These are phyloP conservation scores for Ligdia adustata DNA, from an alignment of 2,888 invertebrate species.

Conservation along the genomic window DNA sequence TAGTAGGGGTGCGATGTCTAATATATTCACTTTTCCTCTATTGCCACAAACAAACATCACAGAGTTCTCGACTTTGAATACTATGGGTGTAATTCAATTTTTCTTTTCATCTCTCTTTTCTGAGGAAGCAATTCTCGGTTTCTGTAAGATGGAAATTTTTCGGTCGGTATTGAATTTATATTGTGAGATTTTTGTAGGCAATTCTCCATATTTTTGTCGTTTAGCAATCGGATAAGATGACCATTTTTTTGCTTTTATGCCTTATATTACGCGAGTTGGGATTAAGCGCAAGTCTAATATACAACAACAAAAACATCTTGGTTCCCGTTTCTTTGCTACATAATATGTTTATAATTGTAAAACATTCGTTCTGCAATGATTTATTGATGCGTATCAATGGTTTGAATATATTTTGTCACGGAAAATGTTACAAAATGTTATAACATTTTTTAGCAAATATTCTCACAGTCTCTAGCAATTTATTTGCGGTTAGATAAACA, in stretches of 20 bases:
- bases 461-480: neutral
- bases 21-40: conserved; percentile 70
- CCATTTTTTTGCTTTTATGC: too few relatives aligned
- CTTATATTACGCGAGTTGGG: too few relatives aligned
- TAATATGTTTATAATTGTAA: too few relatives aligned
- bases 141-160: conserved; percentile 37
- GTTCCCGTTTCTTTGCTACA: too few relatives aligned
- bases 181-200: conserved; percentile 15
- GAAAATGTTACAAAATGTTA: neutral
- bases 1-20: conserved; percentile 60
- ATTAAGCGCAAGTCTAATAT: too few relatives aligned
- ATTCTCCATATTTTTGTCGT: neutral
- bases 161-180: conserved; percentile 31
- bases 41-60: conserved; percentile 72
- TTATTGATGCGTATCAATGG: too few relatives aligned
- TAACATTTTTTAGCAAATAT: neutral
- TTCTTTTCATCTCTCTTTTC: conserved; percentile 56
- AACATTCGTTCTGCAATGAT: too few relatives aligned
- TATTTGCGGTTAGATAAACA: neutral
- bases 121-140: conserved; percentile 27
- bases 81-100: conserved; percentile 63
- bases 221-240: neutral
- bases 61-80: conserved; percentile 62
- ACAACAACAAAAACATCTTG: too few relatives aligned
- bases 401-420: too few relatives aligned